Base-by-base conservation (phyloP, 2,888 invertebrate genomes). In the Dynastes maya region DNA sequence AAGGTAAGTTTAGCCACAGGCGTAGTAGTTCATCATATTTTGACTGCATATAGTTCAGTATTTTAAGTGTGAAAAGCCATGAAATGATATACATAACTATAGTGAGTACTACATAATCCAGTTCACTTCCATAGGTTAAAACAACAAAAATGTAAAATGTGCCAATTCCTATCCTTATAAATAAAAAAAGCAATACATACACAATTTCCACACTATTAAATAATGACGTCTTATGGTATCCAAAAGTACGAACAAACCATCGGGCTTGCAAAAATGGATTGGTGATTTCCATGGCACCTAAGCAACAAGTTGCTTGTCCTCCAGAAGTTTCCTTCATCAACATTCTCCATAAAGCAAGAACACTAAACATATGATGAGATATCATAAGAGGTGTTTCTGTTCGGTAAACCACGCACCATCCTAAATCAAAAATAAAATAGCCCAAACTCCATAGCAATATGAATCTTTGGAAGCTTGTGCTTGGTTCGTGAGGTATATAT, bases 241-340 rank as follows among this genome's bases (percentile, higher is more conserved):
- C 92, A 79, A 87, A 87, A 27, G 88, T 86, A 83, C 91, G 88
- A 65, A 93, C 87, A 84, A 92, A 92, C 93, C 93, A 93, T 86
- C 93, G 88, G 32, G 88, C 85, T 88, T 93, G 93, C 32, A 93
- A 88, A 63, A 92, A 86, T 9, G 93, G 93, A 85, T 93, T 93
- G 0, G 93, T 92, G 45, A 92, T 82, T 87, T 93, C 93, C 89
- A 93, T 86, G 70, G 90, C 86, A 0, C 91, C 91, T 27, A 93
- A 84, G 2, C 90, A 90, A 81, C 92, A 92, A 1, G 90, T 87
- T 61, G 90, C 90, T 51, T 90, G 90, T 82, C 90, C 91, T 3
- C 92, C 92, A 0, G 90, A 83, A 58, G 81, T 78, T 5, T 89
- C 88, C 80, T 90, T 92, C 70, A 87, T 85, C 84, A 92, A 88